Evolutionary conservation across 2,888 invertebrate genomes (phyloP).

Genomic region (Hirtodrosophila trivittata): DNA sequence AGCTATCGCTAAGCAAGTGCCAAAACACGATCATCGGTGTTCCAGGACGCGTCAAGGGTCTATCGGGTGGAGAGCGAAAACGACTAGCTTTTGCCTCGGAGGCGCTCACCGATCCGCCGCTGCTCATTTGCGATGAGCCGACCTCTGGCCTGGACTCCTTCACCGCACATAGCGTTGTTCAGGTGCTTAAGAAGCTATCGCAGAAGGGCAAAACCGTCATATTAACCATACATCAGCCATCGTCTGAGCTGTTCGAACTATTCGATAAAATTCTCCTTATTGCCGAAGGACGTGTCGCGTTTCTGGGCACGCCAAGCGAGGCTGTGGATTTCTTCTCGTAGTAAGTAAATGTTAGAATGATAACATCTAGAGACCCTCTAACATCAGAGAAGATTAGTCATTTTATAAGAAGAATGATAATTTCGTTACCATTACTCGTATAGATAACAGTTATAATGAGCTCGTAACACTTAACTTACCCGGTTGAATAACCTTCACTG

Average conservation of each 20-base stretch:
- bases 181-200: constrained; percentile 90
- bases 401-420: too few species aligned
- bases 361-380: too few species aligned
- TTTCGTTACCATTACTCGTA: too few species aligned
- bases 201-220: constrained; percentile 94
- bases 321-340: constrained; percentile 91
- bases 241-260: constrained; percentile 94
- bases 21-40: constrained; percentile 95
- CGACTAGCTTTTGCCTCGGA: constrained; percentile 98
- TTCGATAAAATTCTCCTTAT: constrained; percentile 95
- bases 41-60: constrained; percentile 93
- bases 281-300: constrained; percentile 96
- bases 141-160: constrained; percentile 98
- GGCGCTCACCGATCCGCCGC: constrained; percentile 95
- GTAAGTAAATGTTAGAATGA: constrained; percentile 85
- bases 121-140: constrained; percentile 98
- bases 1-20: constrained; percentile 94
- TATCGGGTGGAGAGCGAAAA: constrained; percentile 98
- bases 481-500: too few species aligned
- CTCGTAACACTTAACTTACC: too few species aligned
- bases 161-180: constrained; percentile 97
- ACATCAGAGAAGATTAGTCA: too few species aligned
- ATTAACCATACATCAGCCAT: constrained; percentile 97
- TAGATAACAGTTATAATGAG: too few species aligned
- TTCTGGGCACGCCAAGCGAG: constrained; percentile 91